phyloP scores from a whole-genome alignment of 2,113 vertebrate species.

The Sylvicapra grimmia region DNA sequence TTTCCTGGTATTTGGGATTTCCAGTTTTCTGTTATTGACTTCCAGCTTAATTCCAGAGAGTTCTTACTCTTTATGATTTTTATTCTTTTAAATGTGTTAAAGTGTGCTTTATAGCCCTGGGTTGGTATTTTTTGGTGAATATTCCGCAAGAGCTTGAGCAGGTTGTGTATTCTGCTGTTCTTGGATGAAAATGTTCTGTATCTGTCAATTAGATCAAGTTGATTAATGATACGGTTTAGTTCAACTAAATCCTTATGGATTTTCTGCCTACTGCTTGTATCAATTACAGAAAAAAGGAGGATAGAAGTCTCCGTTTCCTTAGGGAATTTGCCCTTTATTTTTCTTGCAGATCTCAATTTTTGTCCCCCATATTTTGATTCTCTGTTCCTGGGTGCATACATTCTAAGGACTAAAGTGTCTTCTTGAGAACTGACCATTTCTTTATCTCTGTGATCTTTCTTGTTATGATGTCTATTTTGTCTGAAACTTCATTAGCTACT shows the following conservation, averaged over 20 bases:
- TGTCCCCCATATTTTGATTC: neutral
- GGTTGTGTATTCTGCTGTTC: neutral
- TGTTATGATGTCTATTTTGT: neutral
- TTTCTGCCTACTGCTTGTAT: neutral
- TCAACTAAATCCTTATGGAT: neutral
- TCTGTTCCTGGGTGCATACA: neutral
- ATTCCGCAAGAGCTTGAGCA: neutral
- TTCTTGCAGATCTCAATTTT: neutral
- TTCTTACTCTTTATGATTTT: neutral
- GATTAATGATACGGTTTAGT: neutral
- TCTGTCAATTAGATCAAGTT: neutral
- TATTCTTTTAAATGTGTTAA: neutral
- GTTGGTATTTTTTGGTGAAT: neutral
- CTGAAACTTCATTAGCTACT: neutral
- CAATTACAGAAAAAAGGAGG: neutral
- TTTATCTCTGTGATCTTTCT: neutral
- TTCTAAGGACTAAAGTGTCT: neutral
- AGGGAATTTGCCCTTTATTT: neutral
- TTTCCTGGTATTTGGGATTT: neutral
- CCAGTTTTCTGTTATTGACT: neutral
- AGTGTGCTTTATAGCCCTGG: neutral
- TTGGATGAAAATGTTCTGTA: neutral
- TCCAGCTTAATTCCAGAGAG: neutral
- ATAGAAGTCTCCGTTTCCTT: too few relatives aligned
- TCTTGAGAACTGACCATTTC: neutral